Percentiles rank a stretch among this genome's conserved stretches.
Conservation (phyloP, 2,797 vertebrate genomes). For the Melanotaenia pygmaea region DNA sequence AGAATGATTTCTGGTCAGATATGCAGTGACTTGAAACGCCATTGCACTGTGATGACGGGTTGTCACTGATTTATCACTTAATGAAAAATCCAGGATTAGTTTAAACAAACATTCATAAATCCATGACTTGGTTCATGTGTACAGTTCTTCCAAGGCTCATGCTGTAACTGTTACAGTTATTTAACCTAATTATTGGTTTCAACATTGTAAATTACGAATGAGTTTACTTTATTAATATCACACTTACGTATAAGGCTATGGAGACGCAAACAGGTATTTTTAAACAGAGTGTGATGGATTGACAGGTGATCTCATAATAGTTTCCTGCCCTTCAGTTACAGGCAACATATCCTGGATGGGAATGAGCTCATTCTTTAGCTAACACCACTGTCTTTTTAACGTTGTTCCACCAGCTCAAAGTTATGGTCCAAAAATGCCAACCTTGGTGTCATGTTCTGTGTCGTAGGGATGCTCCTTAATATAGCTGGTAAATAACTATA, state of each 20-base stretch:
- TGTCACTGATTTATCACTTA: conserved; percentile 1
- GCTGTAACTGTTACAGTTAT: background rate
- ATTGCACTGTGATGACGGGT: conserved; percentile 6
- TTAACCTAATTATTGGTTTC: background rate
- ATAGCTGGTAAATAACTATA: background rate
- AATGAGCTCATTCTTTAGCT: too few species aligned
- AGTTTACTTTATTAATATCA: background rate
- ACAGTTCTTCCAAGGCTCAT: background rate
- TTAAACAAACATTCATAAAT: conserved; percentile 16
- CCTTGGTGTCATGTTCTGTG: background rate
- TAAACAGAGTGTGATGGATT: background rate
- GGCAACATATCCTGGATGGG: too few species aligned
- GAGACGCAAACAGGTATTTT: too few species aligned
- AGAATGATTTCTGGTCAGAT: conserved; percentile 3
- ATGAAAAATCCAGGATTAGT: conserved; percentile 18
- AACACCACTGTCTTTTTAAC: too few species aligned
- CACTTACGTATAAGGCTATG: background rate
- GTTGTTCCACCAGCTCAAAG: too few species aligned
- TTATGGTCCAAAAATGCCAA: background rate
- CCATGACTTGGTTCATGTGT: background rate
- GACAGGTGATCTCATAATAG: background rate
- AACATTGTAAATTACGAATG: background rate
- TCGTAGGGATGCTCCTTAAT: too few species aligned
- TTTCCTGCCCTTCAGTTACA: too few species aligned
- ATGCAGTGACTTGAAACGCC: background rate